Conservation (phyloP, 2,113 vertebrate genomes). For the Calidris pugnax region DNA sequence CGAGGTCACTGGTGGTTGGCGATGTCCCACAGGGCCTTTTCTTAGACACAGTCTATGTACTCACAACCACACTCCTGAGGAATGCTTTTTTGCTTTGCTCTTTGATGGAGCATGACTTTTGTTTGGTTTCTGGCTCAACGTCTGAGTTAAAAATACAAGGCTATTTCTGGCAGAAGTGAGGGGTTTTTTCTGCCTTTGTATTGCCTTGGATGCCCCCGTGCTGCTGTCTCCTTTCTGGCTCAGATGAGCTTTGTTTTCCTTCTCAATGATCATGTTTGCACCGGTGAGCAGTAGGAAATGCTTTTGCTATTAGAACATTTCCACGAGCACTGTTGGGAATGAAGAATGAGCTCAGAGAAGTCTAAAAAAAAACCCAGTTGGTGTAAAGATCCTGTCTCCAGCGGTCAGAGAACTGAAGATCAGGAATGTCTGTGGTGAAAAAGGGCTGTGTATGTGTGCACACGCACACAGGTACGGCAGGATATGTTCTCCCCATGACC, state of each 20-base stretch:
- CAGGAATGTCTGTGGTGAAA: not conserved
- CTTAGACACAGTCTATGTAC: not conserved
- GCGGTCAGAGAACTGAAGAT: not conserved
- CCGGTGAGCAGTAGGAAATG: conserved; percentile 42
- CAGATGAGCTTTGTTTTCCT: conserved; percentile 53
- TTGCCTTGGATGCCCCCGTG: conserved; percentile 33
- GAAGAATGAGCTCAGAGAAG: conserved; percentile 13
- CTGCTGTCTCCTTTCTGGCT: conserved; percentile 43
- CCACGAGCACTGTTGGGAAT: not conserved
- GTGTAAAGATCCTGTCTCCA: not conserved
- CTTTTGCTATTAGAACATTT: conserved; percentile 16
- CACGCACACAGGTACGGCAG: not conserved
- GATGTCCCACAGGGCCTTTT: not conserved
- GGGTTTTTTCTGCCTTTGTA: not conserved
- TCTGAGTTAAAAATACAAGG: conserved; percentile 63
- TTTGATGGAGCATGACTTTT: conserved; percentile 5
- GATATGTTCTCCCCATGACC: not conserved
- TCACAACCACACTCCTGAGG: not conserved
- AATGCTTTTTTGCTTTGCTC: not conserved
- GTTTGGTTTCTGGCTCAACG: conserved; percentile 40
- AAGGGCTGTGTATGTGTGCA: not conserved
- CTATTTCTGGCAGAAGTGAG: conserved; percentile 41
- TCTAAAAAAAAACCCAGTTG: not conserved
- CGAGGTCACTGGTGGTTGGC: not conserved
- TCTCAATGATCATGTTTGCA: conserved; percentile 36